A percentile compares a stretch with the other conserved stretches of the same genome.
Evolutionary conservation across 2,113 vertebrate genomes (phyloP).

Genomic region (Anser brachyrhynchus): DNA sequence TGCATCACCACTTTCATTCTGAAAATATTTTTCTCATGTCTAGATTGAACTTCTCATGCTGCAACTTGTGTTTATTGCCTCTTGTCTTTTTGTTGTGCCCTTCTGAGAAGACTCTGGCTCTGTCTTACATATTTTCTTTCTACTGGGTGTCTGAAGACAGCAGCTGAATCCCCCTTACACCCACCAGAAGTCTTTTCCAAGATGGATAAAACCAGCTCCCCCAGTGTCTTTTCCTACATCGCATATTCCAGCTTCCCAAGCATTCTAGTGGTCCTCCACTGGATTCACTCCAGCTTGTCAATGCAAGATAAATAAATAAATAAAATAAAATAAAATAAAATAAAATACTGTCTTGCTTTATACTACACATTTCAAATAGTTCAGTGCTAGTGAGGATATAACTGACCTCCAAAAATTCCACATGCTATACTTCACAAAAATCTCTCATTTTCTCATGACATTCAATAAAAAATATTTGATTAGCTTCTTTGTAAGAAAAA

Average conservation of each 20-base stretch:
- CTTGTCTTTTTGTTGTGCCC: background rate
- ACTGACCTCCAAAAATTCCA: background rate
- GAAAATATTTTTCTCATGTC: background rate
- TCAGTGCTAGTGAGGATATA: background rate
- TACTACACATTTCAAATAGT: background rate
- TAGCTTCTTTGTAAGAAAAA: conserved; percentile 62
- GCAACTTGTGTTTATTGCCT: background rate
- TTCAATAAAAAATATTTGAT: conserved; percentile 5
- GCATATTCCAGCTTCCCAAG: background rate
- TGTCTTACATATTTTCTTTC: background rate
- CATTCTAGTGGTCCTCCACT: background rate
- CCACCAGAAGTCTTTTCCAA: background rate
- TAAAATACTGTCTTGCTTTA: background rate
- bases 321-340: no score
- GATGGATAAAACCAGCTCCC: background rate
- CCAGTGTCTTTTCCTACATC: background rate
- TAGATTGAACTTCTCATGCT: background rate
- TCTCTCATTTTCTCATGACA: background rate
- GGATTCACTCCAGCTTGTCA: background rate
- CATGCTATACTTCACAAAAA: background rate
- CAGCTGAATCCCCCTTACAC: background rate
- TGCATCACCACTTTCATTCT: background rate
- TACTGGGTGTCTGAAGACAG: background rate
- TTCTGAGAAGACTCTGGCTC: background rate
- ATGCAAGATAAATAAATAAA: background rate